Percentiles rank a stretch among this genome's conserved stretches.
Conservation (phyloP, 2,113 vertebrate genomes). For the Ceratotherium simum region DNA sequence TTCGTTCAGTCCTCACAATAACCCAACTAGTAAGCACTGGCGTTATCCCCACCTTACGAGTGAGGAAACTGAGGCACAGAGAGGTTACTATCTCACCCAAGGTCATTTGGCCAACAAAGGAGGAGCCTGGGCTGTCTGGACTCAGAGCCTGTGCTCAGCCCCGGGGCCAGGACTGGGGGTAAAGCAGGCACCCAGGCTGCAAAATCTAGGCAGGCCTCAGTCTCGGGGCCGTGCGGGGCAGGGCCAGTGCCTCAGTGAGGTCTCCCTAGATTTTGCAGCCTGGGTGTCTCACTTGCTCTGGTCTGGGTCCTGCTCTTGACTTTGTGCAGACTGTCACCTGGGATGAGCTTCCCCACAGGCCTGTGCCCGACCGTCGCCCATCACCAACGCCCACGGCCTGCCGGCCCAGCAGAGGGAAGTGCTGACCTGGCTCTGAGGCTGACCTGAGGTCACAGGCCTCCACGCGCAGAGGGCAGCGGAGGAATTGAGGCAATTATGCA, state of each 20-base stretch:
- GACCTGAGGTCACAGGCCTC: not conserved
- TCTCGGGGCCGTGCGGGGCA: not conserved
- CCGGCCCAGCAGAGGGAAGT: too few relatives aligned
- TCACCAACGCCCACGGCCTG: too few relatives aligned
- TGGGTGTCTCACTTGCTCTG: not conserved
- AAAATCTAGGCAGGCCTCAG: accelerated
- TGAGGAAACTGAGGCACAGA: not conserved
- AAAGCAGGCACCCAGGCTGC: not conserved
- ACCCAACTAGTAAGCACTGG: not conserved
- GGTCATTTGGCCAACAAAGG: not conserved
- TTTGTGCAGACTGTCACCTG: not conserved
- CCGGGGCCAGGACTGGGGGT: too few relatives aligned
- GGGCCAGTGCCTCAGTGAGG: not conserved
- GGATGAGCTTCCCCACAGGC: accelerated
- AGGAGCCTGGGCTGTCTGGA: not conserved
- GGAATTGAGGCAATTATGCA: not conserved
- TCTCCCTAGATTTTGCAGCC: not conserved
- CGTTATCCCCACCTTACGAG: not conserved
- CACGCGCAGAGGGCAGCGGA: not conserved
- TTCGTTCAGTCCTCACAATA: not conserved
- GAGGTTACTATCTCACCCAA: not conserved
- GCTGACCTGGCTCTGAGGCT: not conserved
- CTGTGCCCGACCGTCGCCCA: accelerated
- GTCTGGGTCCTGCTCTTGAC: not conserved
- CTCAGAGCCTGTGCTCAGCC: not conserved